Percentiles rank a stretch among this genome's conserved stretches.
Conservation (phyloP, 2,113 vertebrate genomes). For the Vireo altiloquus region DNA sequence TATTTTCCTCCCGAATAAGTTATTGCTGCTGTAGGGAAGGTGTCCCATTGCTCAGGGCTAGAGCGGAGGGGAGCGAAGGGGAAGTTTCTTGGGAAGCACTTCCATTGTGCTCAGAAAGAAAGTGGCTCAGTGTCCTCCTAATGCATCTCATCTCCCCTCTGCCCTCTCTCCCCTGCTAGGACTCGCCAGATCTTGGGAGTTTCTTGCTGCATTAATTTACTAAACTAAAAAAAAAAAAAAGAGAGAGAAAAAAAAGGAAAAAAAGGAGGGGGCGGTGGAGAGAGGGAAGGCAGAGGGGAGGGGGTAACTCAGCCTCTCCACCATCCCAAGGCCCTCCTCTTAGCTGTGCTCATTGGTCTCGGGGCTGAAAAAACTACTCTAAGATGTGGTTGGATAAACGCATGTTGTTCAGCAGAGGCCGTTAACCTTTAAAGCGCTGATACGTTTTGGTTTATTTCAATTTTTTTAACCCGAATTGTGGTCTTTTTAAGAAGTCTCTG, state of each 20-base stretch:
- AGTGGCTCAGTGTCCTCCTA: slow-evolving; percentile 56
- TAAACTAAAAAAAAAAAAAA: slow-evolving; percentile 81
- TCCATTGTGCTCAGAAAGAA: slow-evolving; percentile 59
- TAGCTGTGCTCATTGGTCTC: slow-evolving; percentile 78
- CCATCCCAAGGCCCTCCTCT: slow-evolving; percentile 83
- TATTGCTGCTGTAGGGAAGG: slow-evolving; percentile 80
- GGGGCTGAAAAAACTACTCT: slow-evolving; percentile 58
- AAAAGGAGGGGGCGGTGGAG: background rate
- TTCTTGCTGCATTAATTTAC: slow-evolving; percentile 99
- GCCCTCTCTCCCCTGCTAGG: slow-evolving; percentile 62
- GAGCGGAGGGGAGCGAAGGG: slow-evolving; percentile 66
- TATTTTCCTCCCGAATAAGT: slow-evolving; percentile 77
- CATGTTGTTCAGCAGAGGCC: slow-evolving; percentile 67
- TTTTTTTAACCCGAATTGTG: background rate
- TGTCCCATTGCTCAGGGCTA: slow-evolving; percentile 89
- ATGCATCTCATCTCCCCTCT: slow-evolving; percentile 70
- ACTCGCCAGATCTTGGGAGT: slow-evolving; percentile 74
- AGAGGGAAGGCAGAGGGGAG: slow-evolving; percentile 41
- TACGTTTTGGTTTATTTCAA: background rate
- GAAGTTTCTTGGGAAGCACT: slow-evolving; percentile 76
- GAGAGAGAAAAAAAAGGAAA: background rate
- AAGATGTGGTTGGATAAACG: slow-evolving; percentile 68
- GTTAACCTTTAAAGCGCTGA: slow-evolving; percentile 72
- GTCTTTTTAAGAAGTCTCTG: slow-evolving; percentile 49
- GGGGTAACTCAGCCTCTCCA: slow-evolving; percentile 70